phyloP scores from a whole-genome alignment of 2,113 vertebrate genomes.

The Heteronetta atricapilla region DNA sequence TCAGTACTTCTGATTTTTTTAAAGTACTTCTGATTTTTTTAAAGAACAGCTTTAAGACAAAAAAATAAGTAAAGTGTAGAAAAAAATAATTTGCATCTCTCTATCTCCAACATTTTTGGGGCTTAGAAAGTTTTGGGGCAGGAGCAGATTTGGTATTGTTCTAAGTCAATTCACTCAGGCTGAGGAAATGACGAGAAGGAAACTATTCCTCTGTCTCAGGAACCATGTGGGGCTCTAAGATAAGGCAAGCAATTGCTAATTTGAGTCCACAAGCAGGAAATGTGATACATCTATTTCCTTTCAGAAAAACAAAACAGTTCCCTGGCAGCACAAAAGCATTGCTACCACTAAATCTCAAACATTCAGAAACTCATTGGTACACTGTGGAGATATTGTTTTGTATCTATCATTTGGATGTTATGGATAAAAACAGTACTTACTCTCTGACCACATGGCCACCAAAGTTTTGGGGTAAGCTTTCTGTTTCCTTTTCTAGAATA shows the following conservation, averaged over 20 bases:
- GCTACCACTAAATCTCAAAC: constrained; percentile 60
- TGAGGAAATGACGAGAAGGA: constrained; percentile 91
- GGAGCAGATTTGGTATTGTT: constrained; percentile 67
- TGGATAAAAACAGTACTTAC: constrained; percentile 84
- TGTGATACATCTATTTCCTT: constrained; percentile 91
- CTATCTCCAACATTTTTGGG: background rate
- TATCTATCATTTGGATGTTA: constrained; percentile 76
- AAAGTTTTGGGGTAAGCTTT: constrained; percentile 83
- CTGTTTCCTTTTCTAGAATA: constrained; percentile 17
- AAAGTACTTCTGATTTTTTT: background rate
- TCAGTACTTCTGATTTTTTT: background rate
- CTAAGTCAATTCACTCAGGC: constrained; percentile 72
- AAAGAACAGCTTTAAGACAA: background rate
- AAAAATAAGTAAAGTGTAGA: background rate
- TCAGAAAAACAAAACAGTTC: constrained; percentile 84
- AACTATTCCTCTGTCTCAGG: constrained; percentile 85
- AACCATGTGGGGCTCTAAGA: constrained; percentile 91
- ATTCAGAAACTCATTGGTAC: constrained; percentile 51
- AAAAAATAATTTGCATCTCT: background rate
- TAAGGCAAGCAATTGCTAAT: constrained; percentile 93
- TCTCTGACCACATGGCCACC: constrained; percentile 73
- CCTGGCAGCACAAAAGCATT: constrained; percentile 68
- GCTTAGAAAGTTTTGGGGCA: constrained; percentile 25
- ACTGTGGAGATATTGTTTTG: constrained; percentile 37
- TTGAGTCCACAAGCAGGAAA: constrained; percentile 95